These are phyloP conservation scores for Lutjanus argentimaculatus DNA, from an alignment of 2,797 vertebrate species.

Conservation along the genomic window DNA sequence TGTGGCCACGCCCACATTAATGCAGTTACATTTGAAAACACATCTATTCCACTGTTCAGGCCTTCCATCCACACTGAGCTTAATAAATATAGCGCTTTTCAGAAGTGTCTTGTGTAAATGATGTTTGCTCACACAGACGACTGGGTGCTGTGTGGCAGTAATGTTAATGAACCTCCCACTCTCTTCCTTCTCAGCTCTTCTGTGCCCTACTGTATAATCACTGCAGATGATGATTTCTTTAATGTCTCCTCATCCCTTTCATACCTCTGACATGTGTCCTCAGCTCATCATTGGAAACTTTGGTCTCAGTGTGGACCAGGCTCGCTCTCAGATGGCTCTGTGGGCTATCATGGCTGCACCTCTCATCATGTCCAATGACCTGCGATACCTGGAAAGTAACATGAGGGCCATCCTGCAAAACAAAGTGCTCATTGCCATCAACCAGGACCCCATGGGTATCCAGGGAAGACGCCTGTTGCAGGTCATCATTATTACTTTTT, in stretches of 20 bases:
- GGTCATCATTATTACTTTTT: too few relatives aligned
- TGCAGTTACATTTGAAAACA: neutral
- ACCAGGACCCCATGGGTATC: constrained; percentile 90
- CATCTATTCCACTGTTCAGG: neutral
- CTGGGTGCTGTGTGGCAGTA: neutral
- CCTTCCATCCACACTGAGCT: neutral
- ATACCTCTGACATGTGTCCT: constrained; percentile 3
- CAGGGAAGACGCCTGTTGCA: constrained; percentile 89
- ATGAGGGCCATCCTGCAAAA: constrained; percentile 89
- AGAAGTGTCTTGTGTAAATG: neutral
- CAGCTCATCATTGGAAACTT: constrained; percentile 93
- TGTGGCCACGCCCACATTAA: too few relatives aligned
- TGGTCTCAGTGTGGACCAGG: constrained; percentile 90
- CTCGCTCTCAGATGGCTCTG: constrained; percentile 91
- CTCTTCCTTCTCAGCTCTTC: neutral
- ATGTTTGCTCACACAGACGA: neutral
- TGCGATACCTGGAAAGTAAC: constrained; percentile 84
- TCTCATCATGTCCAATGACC: constrained; percentile 92
- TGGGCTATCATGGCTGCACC: constrained; percentile 93
- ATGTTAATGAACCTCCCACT: neutral
- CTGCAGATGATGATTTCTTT: neutral
- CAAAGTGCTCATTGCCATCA: constrained; percentile 88
- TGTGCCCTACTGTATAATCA: neutral
- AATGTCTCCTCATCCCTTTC: neutral
- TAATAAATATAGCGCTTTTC: neutral